These are phyloP conservation scores for Caenorhabditis becei DNA, from an alignment of 2,888 invertebrate species.

Conservation along the genomic window DNA sequence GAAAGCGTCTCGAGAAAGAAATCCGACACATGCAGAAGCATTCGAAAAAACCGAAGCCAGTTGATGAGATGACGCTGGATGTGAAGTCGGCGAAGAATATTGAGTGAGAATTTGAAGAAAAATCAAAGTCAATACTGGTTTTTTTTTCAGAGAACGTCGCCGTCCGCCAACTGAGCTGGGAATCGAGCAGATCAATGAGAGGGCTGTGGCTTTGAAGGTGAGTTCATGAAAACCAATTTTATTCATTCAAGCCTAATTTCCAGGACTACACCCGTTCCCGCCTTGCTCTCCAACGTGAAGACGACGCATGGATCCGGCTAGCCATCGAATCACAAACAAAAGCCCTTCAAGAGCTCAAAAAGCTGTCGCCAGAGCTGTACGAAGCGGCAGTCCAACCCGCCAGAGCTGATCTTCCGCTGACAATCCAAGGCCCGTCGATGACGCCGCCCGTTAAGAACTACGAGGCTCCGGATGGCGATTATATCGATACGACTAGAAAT, in stretches of 20 bases:
- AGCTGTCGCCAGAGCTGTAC: slow-evolving; percentile 91
- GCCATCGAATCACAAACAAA: slow-evolving; percentile 87
- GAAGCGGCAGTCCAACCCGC: slow-evolving; percentile 86
- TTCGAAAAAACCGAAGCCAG: slow-evolving; percentile 90
- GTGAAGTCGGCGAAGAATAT: slow-evolving; percentile 78
- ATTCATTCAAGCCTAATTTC: slow-evolving; percentile 12
- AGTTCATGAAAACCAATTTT: slow-evolving; percentile 2
- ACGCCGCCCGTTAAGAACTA: slow-evolving; percentile 91
- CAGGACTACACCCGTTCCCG: slow-evolving; percentile 70
- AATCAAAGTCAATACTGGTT: not conserved
- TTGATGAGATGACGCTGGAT: slow-evolving; percentile 88
- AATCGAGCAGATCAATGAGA: slow-evolving; percentile 84
- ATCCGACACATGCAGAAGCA: slow-evolving; percentile 87
- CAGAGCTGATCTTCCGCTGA: slow-evolving; percentile 86
- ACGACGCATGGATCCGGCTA: slow-evolving; percentile 87
- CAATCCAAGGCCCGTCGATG: slow-evolving; percentile 87
- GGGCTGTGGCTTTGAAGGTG: slow-evolving; percentile 71
- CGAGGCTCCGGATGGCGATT: slow-evolving; percentile 92
- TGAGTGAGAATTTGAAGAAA: slow-evolving; percentile 64
- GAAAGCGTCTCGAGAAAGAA: slow-evolving; percentile 90
- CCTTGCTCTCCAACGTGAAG: slow-evolving; percentile 79
- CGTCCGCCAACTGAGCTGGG: slow-evolving; percentile 81
- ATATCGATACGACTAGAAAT: slow-evolving; percentile 86
- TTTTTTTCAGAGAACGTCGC: slow-evolving; percentile 79
- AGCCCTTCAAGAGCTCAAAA: slow-evolving; percentile 89